Evolutionary conservation across 2,113 vertebrate species (phyloP), one percentile per base, ranked within the genome.

Genomic region (Chionis minor): DNA sequence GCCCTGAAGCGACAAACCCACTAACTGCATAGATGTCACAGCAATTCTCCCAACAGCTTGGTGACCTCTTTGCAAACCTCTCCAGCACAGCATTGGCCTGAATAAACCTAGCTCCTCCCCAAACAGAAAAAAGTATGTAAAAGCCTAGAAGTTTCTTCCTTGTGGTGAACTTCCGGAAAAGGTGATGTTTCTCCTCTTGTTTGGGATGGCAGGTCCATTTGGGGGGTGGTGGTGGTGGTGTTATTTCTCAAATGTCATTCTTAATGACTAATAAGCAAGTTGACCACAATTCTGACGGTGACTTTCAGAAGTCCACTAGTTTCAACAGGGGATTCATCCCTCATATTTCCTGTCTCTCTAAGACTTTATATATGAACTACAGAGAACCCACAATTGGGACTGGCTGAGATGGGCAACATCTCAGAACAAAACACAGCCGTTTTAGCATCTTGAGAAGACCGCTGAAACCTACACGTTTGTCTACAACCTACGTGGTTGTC

Each of bases 121-220:
- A 74, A 13, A 88, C 0, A 4, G 9, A 38, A 88, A 85, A 35
- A 45, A 2, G 0, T 1, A 3, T 9, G 4, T 35, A 65, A 75
- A 95, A 92, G 14, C 19, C 17, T 56, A 0, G 27, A 74, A 59
- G 8, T 18, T 78, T 21, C 35, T 67, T 75, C 27, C 70, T 62
- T 0, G 0, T 14, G n/a, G 14, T 22, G 10, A 89, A 84, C 77
- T 38, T 56, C 44, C 56, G 67, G 69, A 56, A 74, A 73, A 75
- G 12, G 9, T 23, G 4, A 22, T 38, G 18, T 11, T 92, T 69
- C 14, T 75, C 47, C 52, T 71, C 42, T 77, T 47, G 14, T 69
- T 82, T 67, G 47, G 35, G 44, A 69, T 44, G 12, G 16, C 40
- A 86, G 70, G 16, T 28, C 35, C 71, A 12, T 12, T 88, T 74